Evolutionary conservation across 2,113 vertebrate species (phyloP).

Genomic region (Hassar affinis): DNA sequence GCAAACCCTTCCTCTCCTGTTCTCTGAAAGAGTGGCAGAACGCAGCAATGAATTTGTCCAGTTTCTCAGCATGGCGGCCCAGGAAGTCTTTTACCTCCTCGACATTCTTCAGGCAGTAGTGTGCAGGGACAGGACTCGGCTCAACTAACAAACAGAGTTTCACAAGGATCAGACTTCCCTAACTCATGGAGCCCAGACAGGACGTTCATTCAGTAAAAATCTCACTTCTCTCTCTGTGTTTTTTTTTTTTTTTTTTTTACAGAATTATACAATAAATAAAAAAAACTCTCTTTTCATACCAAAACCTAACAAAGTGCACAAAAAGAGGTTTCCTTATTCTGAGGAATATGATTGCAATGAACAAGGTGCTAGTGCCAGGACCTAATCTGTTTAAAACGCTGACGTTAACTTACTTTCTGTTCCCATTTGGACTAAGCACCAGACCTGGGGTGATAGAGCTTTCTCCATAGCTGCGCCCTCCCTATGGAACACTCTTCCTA

Average conservation of each 20-base stretch:
- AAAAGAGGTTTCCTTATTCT: background rate
- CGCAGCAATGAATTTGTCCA: slow-evolving; percentile 82
- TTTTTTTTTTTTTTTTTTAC: background rate
- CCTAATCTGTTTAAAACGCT: background rate
- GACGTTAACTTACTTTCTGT: too few relatives aligned
- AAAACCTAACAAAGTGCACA: background rate
- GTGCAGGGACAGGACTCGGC: slow-evolving; percentile 60
- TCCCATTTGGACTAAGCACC: too few relatives aligned
- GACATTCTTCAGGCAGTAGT: slow-evolving; percentile 82
- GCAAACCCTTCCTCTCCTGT: slow-evolving; percentile 87
- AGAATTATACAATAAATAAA: background rate
- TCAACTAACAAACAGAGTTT: slow-evolving; percentile 68
- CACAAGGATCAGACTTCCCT: background rate
- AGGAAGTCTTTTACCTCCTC: slow-evolving; percentile 88
- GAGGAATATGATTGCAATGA: background rate
- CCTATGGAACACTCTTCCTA: too few relatives aligned
- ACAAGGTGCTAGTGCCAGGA: background rate
- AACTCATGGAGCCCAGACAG: background rate
- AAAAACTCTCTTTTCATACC: background rate
- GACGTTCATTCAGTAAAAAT: background rate
- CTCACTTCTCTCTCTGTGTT: background rate
- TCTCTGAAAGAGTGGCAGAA: slow-evolving; percentile 84
- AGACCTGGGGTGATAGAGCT: too few relatives aligned
- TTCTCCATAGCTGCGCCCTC: too few relatives aligned
- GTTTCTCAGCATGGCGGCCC: slow-evolving; percentile 83